Evolutionary conservation across 64 coral and sea anemone species (phyloP), one percentile per base, ranked within the genome.

Genomic region (Porites australiensis): DNA sequence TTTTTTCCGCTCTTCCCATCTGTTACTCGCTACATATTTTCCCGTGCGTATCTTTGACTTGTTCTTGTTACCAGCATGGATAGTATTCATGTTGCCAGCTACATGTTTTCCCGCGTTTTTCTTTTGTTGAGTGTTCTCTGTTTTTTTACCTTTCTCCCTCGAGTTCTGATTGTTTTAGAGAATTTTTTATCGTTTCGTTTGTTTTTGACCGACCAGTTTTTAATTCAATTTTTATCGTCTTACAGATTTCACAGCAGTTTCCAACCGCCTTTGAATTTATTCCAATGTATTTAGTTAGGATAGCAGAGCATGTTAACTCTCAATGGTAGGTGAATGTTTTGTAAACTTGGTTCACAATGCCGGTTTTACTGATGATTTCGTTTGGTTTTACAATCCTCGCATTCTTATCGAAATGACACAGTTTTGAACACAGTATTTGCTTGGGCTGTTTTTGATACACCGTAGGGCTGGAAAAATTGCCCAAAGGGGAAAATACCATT

Each of bases 291-390:
- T 82, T 99, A 14, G 61, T 99, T 54, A 88, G 85, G 74, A 95
- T 96, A 91, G 98, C 94, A 69, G 98, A 99, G 47, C 98, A 96
- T 57, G 77, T 96, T 22, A 99, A 96, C 79, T 94, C 98, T 5
- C 94, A 95, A 76, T 99, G 98, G 98, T 96, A 67, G 87, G 96
- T 94, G 19, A 14, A n/a, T 88, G 15, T 52, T 22, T 58, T 72
- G 55, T 50, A 21, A 50, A 12, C 52, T 8, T 14, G 0, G 6
- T 13, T 19, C 8, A 45, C 43, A 46, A 8, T 22, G 10, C 9
- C 11, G 3, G 83, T 18, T 48, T 44, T 13, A 5, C 12, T 20
- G 3, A n/a, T 18, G 6, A 5, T 8, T 49, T 12, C 13, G 19
- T 18, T 43, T 14, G 13, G 5, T 63, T 13, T 23, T 14, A 63